These are phyloP conservation scores for Drosophila littoralis DNA, from an alignment of 1,140 invertebrate species.

Conservation along the genomic window DNA sequence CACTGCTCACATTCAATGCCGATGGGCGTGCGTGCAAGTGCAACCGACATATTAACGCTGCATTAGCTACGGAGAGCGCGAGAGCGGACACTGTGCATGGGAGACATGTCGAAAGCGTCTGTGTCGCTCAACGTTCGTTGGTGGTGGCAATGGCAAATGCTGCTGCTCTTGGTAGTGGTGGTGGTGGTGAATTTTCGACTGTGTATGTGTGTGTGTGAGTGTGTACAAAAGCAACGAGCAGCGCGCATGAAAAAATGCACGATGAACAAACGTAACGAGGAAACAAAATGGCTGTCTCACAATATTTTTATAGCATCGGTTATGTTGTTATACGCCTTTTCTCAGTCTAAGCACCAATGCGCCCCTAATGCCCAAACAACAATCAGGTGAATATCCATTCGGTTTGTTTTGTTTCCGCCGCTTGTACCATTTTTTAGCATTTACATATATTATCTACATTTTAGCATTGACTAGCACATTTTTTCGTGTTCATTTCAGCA, in stretches of 20 bases:
- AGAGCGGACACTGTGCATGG: conserved; percentile 41
- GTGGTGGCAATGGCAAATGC: conserved; percentile 38
- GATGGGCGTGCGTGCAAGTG: conserved; percentile 30
- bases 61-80: conserved; percentile 35
- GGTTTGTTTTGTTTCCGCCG: conserved; percentile 13
- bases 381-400: conserved; percentile 31
- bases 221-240: conserved; percentile 38
- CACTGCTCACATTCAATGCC: conserved; percentile 38
- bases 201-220: conserved; percentile 24
- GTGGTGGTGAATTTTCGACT: conserved; percentile 49
- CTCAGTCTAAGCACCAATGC: conserved; percentile 13
- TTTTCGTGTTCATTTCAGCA: conserved; percentile 52
- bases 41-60: conserved; percentile 34
- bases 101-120: conserved; percentile 44
- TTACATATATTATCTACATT: conserved; percentile 52
- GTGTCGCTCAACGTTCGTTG: conserved; percentile 34
- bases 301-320: conserved; percentile 40
- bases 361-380: conserved; percentile 11
- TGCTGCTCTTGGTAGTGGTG: conserved; percentile 21
- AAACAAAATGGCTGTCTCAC: conserved; percentile 62
- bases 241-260: conserved; percentile 51
- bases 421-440: conserved; percentile 38
- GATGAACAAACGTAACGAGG: conserved; percentile 51
- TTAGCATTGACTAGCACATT: conserved; percentile 58
- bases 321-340: conserved; percentile 29